Evolutionary conservation across 2,797 vertebrate genomes (phyloP).

Genomic region (Hippoglossus hippoglossus): DNA sequence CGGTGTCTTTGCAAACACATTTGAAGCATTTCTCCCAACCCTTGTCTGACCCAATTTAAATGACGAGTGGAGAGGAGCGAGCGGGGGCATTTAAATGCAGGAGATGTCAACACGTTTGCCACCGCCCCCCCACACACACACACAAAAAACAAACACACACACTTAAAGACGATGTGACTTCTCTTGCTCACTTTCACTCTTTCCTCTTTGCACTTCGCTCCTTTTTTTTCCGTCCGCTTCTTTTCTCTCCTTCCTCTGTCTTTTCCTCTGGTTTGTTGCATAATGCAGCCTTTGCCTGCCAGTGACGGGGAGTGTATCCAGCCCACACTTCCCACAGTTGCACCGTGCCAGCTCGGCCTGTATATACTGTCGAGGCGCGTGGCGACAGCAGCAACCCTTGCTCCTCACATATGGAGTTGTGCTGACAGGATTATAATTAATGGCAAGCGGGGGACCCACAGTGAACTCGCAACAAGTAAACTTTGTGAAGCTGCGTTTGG

Average conservation of each 20-base stretch:
- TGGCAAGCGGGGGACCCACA: conserved; percentile 64
- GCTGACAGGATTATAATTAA: conserved; percentile 79
- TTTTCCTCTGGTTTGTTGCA: conserved; percentile 73
- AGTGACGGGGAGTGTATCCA: conserved; percentile 71
- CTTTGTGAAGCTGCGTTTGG: conserved; percentile 65
- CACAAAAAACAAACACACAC: neutral
- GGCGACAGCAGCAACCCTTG: conserved; percentile 41
- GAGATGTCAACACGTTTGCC: conserved; percentile 67
- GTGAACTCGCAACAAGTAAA: conserved; percentile 75
- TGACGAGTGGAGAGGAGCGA: conserved; percentile 53
- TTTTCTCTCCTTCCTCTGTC: conserved; percentile 13
- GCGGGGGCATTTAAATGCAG: conserved; percentile 69
- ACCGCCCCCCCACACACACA: conserved; percentile 10
- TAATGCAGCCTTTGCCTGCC: conserved; percentile 76
- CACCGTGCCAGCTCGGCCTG: conserved; percentile 52
- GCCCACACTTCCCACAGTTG: conserved; percentile 70
- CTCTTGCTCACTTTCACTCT: conserved; percentile 51
- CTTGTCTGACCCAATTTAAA: conserved; percentile 73
- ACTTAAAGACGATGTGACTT: conserved; percentile 51
- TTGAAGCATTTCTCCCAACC: conserved; percentile 55
- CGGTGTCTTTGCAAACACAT: conserved; percentile 46
- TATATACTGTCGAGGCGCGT: conserved; percentile 54
- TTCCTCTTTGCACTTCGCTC: conserved; percentile 37
- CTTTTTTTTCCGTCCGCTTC: conserved; percentile 49
- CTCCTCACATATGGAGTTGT: conserved; percentile 49